Evolutionary conservation across 1,140 invertebrate species (phyloP).

Genomic region (Drosophila suzukii): DNA sequence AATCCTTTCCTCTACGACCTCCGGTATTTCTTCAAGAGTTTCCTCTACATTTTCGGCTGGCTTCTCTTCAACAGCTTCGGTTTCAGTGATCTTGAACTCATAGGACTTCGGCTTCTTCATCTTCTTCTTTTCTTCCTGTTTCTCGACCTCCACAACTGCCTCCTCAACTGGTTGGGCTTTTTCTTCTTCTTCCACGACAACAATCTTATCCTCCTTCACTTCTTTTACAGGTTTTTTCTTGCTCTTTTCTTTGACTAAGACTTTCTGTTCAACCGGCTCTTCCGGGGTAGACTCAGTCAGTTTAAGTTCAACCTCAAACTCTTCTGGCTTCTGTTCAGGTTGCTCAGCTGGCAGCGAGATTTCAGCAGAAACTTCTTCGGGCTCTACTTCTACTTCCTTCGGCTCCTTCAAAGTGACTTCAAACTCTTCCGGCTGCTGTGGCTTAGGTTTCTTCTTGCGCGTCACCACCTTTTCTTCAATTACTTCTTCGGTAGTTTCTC

Average conservation of each 20-base stretch:
- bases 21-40: slow-evolving; percentile 40
- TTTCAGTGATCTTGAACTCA: slow-evolving; percentile 68
- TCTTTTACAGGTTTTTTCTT: slow-evolving; percentile 69
- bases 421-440: slow-evolving; percentile 85
- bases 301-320: slow-evolving; percentile 61
- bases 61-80: slow-evolving; percentile 48
- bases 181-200: slow-evolving; percentile 71
- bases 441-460: slow-evolving; percentile 81
- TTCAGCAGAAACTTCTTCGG: slow-evolving; percentile 82
- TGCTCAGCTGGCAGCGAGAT: slow-evolving; percentile 45
- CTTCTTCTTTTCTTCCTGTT: slow-evolving; percentile 41
- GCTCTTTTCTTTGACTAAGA: slow-evolving; percentile 78
- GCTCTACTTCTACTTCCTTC: slow-evolving; percentile 28
- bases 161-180: slow-evolving; percentile 33
- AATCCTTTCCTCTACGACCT: slow-evolving; percentile 56
- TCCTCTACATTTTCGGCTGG: slow-evolving; percentile 53
- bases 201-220: slow-evolving; percentile 45
- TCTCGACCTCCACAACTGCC: slow-evolving; percentile 8
- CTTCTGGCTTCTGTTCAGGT: slow-evolving; percentile 36
- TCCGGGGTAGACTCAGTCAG: slow-evolving; percentile 58
- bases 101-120: slow-evolving; percentile 56
- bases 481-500: slow-evolving; percentile 80
- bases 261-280: slow-evolving; percentile 71
- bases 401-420: slow-evolving; percentile 85
- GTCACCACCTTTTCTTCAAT: slow-evolving; percentile 80